Evolutionary conservation across 2,113 vertebrate genomes (phyloP), one percentile per base, ranked within the genome.

Genomic region (Barnardius zonarius): DNA sequence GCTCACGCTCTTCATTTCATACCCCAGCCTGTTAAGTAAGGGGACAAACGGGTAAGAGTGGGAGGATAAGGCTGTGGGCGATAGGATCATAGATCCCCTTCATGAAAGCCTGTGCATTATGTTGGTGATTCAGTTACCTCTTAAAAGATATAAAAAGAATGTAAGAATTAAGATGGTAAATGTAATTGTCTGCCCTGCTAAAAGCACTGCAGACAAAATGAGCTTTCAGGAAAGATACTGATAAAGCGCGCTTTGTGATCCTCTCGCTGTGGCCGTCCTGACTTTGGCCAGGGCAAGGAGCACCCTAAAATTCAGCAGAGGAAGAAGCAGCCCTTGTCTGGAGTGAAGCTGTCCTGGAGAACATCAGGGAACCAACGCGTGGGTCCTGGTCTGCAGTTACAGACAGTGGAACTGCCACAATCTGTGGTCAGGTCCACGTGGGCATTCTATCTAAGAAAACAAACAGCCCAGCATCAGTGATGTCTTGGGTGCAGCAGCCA

Each of bases 161-260:
- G 57, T 81, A 95, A 92, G 44, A 93, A 95, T 93, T 91, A 93
- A 91, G 91, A 86, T 1, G 4, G 61, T 48, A 93, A 95, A 91
- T 91, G 66, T 72, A 86, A 92, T 95, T 96, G 63, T 88, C 76
- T 85, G 55, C 61, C 62, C 77, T 76, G 39, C 74, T 92, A 89
- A 96, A 95, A 96, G 69, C 86, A 73, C 28, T 69, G 81, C 48
- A 91, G 86, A 72, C 67, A 86, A 86, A 91, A 92, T 33, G 44
- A 92, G 69, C 62, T 91, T 92, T 89, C 55, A 78, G 51, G 48
- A 62, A 76, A 82, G 33, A 72, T 70, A 84, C 17, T 54, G 66
- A 74, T 78, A 67, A 86, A 81, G 17, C 8, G 9, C 0, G 1
- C 7, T 75, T 43, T 48, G 35, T 2, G 3, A 46, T 88, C 48